Evolutionary conservation across 2,113 vertebrate genomes (phyloP).

Genomic region (Nothobranchius kuhntae): DNA sequence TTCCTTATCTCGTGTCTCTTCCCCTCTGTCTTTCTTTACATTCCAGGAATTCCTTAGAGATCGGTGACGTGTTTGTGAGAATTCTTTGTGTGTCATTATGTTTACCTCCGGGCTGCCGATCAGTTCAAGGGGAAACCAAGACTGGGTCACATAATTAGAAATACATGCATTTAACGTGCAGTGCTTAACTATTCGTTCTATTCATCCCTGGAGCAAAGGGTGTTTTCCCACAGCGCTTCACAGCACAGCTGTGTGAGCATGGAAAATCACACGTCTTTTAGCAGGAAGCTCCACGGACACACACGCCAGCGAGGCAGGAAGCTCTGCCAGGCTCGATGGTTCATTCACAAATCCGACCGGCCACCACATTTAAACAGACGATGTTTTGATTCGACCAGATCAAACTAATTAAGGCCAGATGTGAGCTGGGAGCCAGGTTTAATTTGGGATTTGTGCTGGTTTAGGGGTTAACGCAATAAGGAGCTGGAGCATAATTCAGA

Average conservation of each 20-base stretch:
- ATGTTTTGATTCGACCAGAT: slow-evolving; percentile 9
- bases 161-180: background rate
- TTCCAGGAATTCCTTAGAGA: slow-evolving; percentile 60
- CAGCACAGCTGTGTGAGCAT: slow-evolving; percentile 56
- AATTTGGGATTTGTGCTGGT: slow-evolving; percentile 26
- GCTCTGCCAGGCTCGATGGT: slow-evolving; percentile 31
- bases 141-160: slow-evolving; percentile 1
- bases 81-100: slow-evolving; percentile 10
- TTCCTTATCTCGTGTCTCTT: slow-evolving; percentile 12
- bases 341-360: slow-evolving; percentile 69
- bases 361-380: slow-evolving; percentile 25
- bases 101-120: slow-evolving; percentile 30
- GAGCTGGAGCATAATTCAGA: slow-evolving; percentile 23
- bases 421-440: slow-evolving; percentile 26
- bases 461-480: slow-evolving; percentile 19
- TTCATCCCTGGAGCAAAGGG: slow-evolving; percentile 10
- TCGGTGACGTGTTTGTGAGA: slow-evolving; percentile 53
- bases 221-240: slow-evolving; percentile 53
- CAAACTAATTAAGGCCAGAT: slow-evolving; percentile 41
- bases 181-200: slow-evolving; percentile 15
- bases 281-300: slow-evolving; percentile 68
- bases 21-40: slow-evolving; percentile 35
- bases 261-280: slow-evolving; percentile 63
- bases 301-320: slow-evolving; percentile 57
- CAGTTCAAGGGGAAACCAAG: slow-evolving; percentile 8